Evolutionary conservation across 2,888 invertebrate species (phyloP).

Genomic region (Eristalis intricaria): DNA sequence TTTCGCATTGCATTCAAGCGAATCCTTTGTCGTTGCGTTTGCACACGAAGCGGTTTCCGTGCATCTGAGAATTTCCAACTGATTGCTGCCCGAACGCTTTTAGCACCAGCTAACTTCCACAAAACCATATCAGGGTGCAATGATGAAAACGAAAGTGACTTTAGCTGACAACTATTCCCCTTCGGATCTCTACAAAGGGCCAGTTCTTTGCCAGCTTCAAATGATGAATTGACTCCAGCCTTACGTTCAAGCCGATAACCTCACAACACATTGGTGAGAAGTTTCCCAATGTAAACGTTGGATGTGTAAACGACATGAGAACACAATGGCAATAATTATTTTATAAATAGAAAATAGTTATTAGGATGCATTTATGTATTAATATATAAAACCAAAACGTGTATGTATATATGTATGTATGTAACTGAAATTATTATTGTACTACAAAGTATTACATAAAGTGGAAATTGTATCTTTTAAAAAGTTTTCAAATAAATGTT

Average conservation of each 20-base stretch:
- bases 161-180: constrained; percentile 79
- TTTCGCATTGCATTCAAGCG: constrained; percentile 97
- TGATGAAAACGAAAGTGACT: constrained; percentile 79
- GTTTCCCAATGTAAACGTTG: neutral
- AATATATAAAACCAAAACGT: neutral
- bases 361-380: constrained; percentile 36
- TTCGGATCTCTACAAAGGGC: constrained; percentile 75
- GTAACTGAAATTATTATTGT: constrained; percentile 9
- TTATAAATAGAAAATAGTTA: constrained; percentile 37
- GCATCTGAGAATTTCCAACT: constrained; percentile 81
- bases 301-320: constrained; percentile 7
- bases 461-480: constrained; percentile 48
- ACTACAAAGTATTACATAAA: constrained; percentile 26
- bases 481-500: constrained; percentile 61
- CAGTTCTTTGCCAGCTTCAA: constrained; percentile 75
- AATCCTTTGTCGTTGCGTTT: constrained; percentile 93
- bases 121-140: constrained; percentile 81
- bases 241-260: constrained; percentile 32
- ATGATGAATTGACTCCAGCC: constrained; percentile 40
- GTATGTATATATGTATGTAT: neutral
- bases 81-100: constrained; percentile 79
- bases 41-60: constrained; percentile 82
- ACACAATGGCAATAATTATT: constrained; percentile 68
- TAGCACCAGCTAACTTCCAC: constrained; percentile 81
- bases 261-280: neutral